These are phyloP conservation scores for Caiman crocodilus DNA, from an alignment of 2,797 vertebrate species.

Conservation along the genomic window DNA sequence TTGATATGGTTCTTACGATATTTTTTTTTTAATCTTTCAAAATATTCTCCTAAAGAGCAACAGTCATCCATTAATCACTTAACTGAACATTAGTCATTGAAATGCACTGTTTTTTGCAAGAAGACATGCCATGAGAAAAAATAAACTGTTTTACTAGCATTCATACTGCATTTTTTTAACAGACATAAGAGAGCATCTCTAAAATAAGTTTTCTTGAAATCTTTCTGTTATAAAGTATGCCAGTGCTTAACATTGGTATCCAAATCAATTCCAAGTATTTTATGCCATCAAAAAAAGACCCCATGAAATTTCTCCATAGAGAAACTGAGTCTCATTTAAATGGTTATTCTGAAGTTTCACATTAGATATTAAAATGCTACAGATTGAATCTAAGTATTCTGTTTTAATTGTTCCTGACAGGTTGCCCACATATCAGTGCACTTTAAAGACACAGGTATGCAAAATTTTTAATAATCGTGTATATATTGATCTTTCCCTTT, in stretches of 20 bases:
- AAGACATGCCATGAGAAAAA: neutral
- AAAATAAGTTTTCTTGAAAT: neutral
- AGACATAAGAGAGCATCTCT: neutral
- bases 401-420: neutral
- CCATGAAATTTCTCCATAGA: neutral
- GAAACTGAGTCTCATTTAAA: no score
- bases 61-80: neutral
- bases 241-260: neutral
- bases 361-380: neutral
- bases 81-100: neutral
- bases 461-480: neutral
- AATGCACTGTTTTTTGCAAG: neutral
- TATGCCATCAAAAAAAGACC: neutral
- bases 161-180: neutral
- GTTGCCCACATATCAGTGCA: neutral
- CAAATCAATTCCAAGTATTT: neutral
- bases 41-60: accelerated
- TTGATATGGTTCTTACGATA: neutral
- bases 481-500: neutral
- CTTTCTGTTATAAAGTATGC: neutral
- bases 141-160: neutral
- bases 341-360: neutral
- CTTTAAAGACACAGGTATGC: neutral
- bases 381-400: neutral
- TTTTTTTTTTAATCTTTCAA: neutral